A percentile compares a stretch with the other conserved stretches of the same genome.
These are phyloP conservation scores for Crossoptilon crossoptilon DNA, from an alignment of 2,797 vertebrate genomes.

Conservation along the genomic window DNA sequence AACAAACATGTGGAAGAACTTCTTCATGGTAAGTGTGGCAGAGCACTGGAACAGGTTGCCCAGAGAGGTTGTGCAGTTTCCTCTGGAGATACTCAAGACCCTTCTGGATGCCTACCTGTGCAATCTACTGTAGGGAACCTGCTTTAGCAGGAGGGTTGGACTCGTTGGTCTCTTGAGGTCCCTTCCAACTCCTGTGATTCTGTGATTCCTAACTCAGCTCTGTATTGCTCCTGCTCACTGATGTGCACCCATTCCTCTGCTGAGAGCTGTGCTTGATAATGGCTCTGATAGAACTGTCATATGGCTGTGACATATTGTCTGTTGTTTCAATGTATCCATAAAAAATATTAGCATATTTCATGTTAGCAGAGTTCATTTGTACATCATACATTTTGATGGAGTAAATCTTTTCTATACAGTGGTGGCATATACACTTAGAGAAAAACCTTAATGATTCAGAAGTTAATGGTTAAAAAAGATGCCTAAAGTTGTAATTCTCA, in stretches of 20 bases:
- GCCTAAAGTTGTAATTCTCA: not conserved
- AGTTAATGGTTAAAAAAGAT: not conserved
- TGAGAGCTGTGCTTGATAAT: not conserved
- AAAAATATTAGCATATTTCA: not conserved
- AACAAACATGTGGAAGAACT: too few relatives aligned
- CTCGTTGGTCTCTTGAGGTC: too few relatives aligned
- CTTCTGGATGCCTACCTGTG: too few relatives aligned
- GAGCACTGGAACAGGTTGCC: too few relatives aligned
- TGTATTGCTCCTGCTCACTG: not conserved
- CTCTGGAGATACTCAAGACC: too few relatives aligned
- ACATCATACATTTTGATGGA: not conserved
- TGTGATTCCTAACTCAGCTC: not conserved
- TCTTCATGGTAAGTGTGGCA: too few relatives aligned
- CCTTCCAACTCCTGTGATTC: too few relatives aligned
- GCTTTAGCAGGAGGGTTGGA: too few relatives aligned
- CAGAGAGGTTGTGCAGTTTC: too few relatives aligned
- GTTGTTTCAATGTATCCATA: not conserved
- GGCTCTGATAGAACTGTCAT: not conserved
- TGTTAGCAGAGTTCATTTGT: not conserved
- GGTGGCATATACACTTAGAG: not conserved
- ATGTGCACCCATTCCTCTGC: fast-evolving
- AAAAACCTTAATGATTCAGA: not conserved
- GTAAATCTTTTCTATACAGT: not conserved
- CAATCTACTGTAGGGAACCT: too few relatives aligned
- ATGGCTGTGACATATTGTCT: not conserved